phyloP scores from a whole-genome alignment of 1,140 invertebrate species.

The Bicyclus anynana region DNA sequence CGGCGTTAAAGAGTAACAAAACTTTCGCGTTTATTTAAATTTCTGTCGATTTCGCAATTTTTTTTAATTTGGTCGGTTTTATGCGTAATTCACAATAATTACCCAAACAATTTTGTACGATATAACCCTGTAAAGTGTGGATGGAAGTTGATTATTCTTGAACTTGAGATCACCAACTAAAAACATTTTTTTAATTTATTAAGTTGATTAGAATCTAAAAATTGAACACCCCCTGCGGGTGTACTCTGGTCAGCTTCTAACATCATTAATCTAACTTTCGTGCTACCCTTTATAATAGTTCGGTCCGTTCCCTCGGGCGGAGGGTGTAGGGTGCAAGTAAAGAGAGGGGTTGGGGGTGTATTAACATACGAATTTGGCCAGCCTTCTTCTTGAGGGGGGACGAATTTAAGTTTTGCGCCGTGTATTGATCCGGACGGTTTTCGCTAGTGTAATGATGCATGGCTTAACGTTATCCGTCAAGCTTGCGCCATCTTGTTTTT shows the following conservation, averaged over 20 bases:
- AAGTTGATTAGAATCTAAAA: constrained; percentile 12
- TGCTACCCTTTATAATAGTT: constrained; percentile 76
- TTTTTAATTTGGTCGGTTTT: no score
- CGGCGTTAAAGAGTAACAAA: no score
- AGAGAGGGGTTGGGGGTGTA: constrained; percentile 40
- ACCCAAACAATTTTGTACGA: no score
- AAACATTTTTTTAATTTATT: not conserved
- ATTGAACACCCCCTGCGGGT: constrained; percentile 17
- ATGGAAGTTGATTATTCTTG: no score
- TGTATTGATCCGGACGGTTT: constrained; percentile 66
- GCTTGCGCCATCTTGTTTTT: constrained; percentile 19
- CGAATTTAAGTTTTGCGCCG: constrained; percentile 70
- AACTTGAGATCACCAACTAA: no score
- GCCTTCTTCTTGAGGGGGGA: constrained; percentile 65
- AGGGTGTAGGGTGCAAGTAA: constrained; percentile 35
- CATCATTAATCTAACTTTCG: constrained; percentile 77
- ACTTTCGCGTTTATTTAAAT: no score
- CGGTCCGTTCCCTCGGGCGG: constrained; percentile 56
- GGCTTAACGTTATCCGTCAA: constrained; percentile 30
- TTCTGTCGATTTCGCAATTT: no score
- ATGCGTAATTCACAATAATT: no score
- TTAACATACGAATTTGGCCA: constrained; percentile 75
- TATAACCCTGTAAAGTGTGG: no score
- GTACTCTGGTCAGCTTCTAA: constrained; percentile 71
- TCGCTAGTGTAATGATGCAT: constrained; percentile 53